Percentiles rank a stretch among this genome's conserved stretches.
These are phyloP conservation scores for Takifugu flavidus DNA, from an alignment of 2,113 vertebrate genomes.

Conservation along the genomic window DNA sequence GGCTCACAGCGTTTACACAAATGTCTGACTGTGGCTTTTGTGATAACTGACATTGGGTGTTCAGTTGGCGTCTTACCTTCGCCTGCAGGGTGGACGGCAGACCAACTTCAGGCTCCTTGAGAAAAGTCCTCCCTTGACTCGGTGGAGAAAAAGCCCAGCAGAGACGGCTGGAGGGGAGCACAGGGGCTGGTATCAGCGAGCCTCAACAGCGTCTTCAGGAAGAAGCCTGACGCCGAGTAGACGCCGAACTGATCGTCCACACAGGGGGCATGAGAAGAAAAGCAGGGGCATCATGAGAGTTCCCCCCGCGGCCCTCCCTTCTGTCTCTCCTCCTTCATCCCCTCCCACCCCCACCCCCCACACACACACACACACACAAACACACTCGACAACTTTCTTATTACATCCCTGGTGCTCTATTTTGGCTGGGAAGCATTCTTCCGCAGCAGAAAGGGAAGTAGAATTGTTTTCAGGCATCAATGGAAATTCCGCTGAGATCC, in stretches of 20 bases:
- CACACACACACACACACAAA: background rate
- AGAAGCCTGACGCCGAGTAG: constrained; percentile 8
- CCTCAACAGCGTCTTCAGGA: background rate
- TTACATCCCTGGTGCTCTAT: constrained; percentile 75
- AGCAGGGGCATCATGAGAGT: constrained; percentile 76
- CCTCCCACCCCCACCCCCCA: constrained; percentile 55
- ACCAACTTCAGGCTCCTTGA: constrained; percentile 6
- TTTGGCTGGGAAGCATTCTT: constrained; percentile 83
- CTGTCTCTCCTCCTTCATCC: constrained; percentile 73
- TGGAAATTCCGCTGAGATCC: constrained; percentile 62
- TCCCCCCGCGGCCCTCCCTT: constrained; percentile 53
- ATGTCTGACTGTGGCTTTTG: background rate
- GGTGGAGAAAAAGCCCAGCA: background rate
- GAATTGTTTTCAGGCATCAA: constrained; percentile 92
- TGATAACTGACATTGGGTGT: background rate
- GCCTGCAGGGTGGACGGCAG: background rate
- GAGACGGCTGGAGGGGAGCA: background rate
- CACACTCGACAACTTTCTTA: constrained; percentile 69
- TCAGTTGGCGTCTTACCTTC: constrained; percentile 30
- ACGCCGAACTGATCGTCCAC: constrained; percentile 51
- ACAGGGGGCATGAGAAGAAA: constrained; percentile 71
- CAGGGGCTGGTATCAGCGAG: background rate
- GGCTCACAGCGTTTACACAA: constrained; percentile 1
- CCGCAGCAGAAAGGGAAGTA: constrained; percentile 86
- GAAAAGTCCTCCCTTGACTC: constrained; percentile 10